phyloP scores from a whole-genome alignment of 2,113 vertebrate species.

The Ranitomeya imitator region DNA sequence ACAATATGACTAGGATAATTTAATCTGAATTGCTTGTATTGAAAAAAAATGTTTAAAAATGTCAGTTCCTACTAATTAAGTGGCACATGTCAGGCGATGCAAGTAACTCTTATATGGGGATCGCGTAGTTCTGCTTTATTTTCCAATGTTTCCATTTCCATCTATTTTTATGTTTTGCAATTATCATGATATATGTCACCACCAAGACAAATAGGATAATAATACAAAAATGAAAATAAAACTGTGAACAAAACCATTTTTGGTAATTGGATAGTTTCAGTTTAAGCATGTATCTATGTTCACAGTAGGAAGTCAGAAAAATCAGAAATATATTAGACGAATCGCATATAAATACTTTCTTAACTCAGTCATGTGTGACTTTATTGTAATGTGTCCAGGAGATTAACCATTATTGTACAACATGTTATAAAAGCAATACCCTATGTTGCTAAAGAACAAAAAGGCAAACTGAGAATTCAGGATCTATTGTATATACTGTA shows the following conservation, averaged over 20 bases:
- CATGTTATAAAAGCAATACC: no score
- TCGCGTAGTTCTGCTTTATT: background rate
- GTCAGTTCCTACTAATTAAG: slow-evolving; percentile 11
- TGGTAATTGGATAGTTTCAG: background rate
- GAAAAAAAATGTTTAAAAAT: slow-evolving; percentile 4
- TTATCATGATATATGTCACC: slow-evolving; percentile 28
- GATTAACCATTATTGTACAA: background rate
- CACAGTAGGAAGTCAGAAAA: background rate
- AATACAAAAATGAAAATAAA: slow-evolving; percentile 16
- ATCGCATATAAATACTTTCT: background rate
- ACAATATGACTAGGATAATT: background rate
- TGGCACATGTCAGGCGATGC: background rate
- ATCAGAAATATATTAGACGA: background rate
- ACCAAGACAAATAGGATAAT: background rate
- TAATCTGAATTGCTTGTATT: background rate
- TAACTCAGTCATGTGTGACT: background rate
- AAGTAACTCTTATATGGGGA: background rate
- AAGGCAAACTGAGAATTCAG: no score
- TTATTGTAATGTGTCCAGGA: background rate
- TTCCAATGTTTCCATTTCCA: background rate
- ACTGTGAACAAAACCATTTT: background rate
- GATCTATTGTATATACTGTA: no score
- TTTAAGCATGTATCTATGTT: background rate
- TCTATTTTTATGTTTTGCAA: slow-evolving; percentile 14
- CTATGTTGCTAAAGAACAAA: no score